Percentiles rank a stretch among this genome's conserved stretches.
Evolutionary conservation across 37 sponge, comb jelly and placozoan genomes (phyloP).

Genomic region (Chondrosia reniformis): DNA sequence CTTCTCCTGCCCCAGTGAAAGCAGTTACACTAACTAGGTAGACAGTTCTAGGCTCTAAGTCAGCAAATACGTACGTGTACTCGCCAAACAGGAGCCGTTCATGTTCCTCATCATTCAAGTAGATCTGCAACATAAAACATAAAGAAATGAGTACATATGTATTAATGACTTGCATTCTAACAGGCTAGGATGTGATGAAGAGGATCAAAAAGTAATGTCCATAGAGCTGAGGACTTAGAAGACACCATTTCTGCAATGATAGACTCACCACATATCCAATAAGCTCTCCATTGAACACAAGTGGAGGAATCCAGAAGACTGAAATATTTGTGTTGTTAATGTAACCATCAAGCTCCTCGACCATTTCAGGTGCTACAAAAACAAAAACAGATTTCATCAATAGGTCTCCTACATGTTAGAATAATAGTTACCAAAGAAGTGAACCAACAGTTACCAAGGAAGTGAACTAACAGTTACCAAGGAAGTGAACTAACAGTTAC

Average conservation of each 20-base stretch:
- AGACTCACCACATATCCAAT: not conserved
- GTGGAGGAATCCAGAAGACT: slow-evolving; percentile 9
- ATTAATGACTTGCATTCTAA: not conserved
- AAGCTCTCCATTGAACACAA: not conserved
- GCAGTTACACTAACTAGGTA: slow-evolving; percentile 3
- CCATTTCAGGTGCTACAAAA: not conserved
- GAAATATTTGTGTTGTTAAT: not conserved
- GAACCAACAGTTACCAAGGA: no score
- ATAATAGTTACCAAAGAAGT: no score
- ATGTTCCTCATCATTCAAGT: not conserved
- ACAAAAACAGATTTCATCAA: no score
- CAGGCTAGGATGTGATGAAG: not conserved
- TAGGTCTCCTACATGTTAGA: no score
- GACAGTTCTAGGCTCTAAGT: not conserved
- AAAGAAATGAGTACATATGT: not conserved
- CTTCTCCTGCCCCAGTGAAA: slow-evolving; percentile 1
- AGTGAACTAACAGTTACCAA: no score
- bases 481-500: no score
- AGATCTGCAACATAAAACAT: not conserved
- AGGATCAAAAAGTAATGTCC: not conserved
- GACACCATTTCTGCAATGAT: not conserved
- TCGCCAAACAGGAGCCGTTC: not conserved
- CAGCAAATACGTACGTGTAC: not conserved
- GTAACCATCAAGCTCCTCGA: not conserved
- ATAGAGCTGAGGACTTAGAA: not conserved